Percentiles rank a stretch among this genome's conserved stretches.
These are phyloP conservation scores for Microcebus jonahi DNA, from an alignment of 2,113 vertebrate species.

Conservation along the genomic window DNA sequence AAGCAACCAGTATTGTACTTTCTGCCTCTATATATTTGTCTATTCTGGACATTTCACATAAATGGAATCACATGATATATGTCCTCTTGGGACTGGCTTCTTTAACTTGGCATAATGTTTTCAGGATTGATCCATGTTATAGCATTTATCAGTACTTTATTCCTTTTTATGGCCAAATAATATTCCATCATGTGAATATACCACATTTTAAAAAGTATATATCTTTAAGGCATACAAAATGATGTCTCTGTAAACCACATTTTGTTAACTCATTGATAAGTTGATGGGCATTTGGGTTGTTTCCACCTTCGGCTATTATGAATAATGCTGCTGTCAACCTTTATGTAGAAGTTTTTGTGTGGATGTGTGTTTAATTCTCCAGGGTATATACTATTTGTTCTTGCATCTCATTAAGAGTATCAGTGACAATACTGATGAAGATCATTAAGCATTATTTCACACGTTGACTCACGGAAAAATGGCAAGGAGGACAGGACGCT, in stretches of 20 bases:
- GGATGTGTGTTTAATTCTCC: background rate
- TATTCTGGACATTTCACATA: background rate
- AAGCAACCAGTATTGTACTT: background rate
- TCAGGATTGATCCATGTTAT: background rate
- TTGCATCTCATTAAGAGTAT: slow-evolving; percentile 3
- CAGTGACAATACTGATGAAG: background rate
- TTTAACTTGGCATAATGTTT: background rate
- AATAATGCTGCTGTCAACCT: background rate
- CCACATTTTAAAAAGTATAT: background rate
- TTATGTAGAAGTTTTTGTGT: background rate
- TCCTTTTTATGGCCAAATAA: background rate
- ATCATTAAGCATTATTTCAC: background rate
- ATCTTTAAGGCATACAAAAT: background rate
- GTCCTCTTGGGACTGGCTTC: background rate
- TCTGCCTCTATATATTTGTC: background rate
- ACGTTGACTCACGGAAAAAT: background rate
- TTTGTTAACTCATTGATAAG: background rate
- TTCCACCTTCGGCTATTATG: background rate
- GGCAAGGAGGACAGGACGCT: background rate
- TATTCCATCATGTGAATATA: background rate
- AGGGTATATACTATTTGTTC: background rate
- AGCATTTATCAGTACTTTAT: background rate
- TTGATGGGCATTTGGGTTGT: background rate
- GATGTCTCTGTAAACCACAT: background rate
- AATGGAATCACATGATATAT: background rate